Percentiles rank a stretch among this genome's conserved stretches.
These are phyloP conservation scores for Brenthis hecate DNA, from an alignment of 2,888 invertebrate genomes.

Conservation along the genomic window DNA sequence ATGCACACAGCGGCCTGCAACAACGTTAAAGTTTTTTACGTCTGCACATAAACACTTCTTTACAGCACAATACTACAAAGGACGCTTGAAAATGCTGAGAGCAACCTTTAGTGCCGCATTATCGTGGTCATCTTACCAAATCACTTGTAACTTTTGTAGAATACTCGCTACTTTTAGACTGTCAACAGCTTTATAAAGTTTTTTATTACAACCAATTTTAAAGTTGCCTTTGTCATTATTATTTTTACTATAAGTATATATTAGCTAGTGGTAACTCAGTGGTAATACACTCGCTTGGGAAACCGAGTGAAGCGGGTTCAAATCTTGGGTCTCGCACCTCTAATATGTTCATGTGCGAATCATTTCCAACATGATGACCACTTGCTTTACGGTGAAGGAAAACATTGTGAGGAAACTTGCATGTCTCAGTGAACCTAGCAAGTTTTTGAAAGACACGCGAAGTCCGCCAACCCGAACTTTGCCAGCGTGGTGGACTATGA, in stretches of 20 bases:
- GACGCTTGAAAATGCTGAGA: conserved; percentile 15
- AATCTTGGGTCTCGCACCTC: too few species aligned
- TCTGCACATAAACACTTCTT: conserved; percentile 35
- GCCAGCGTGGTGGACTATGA: too few species aligned
- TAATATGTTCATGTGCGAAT: too few species aligned
- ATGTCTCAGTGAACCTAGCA: too few species aligned
- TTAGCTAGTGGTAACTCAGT: too few species aligned
- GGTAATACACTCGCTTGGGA: too few species aligned
- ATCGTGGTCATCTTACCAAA: conserved; percentile 24
- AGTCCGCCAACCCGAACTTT: too few species aligned
- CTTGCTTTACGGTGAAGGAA: too few species aligned
- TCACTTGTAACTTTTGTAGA: conserved; percentile 9
- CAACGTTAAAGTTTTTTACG: conserved; percentile 35
- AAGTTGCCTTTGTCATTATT: background rate
- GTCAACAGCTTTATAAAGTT: conserved; percentile 4
- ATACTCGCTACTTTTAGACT: background rate
- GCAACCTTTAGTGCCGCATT: conserved; percentile 15
- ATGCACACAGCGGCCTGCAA: conserved; percentile 29
- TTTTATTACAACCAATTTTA: background rate
- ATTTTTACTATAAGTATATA: background rate
- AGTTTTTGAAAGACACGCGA: too few species aligned
- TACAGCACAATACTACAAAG: conserved; percentile 22
- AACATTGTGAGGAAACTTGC: too few species aligned
- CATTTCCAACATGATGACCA: too few species aligned
- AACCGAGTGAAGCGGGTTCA: too few species aligned